A percentile compares a stretch with the other conserved stretches of the same genome.
These are phyloP conservation scores for Sycophila texana DNA, from an alignment of 2,888 invertebrate species.

Conservation along the genomic window DNA sequence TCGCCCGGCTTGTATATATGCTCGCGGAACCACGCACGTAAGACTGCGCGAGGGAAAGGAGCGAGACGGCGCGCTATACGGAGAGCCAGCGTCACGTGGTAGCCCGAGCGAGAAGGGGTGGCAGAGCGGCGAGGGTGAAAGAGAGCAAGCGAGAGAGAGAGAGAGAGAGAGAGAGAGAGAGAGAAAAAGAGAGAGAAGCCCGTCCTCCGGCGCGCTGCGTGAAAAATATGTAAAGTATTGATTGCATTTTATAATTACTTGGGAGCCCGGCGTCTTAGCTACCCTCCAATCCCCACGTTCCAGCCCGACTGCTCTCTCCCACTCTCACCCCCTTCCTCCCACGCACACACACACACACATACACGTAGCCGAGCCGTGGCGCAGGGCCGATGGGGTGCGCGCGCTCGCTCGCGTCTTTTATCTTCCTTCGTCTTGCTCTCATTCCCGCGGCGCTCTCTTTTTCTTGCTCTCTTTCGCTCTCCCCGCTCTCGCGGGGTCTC, in stretches of 20 bases:
- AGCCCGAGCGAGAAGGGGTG: conserved; percentile 42
- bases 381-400: conserved; percentile 10
- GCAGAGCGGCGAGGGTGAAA: neutral
- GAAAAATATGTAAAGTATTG: conserved; percentile 77
- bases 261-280: conserved; percentile 75
- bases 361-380: too few relatives aligned
- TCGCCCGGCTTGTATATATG: conserved; percentile 23
- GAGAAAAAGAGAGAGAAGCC: conserved; percentile 37
- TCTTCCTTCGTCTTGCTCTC: conserved; percentile 59
- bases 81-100: conserved; percentile 59
- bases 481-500: conserved; percentile 36
- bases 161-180: too few relatives aligned
- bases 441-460: conserved; percentile 56
- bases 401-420: conserved; percentile 55
- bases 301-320: conserved; percentile 64
- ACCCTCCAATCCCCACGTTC: conserved; percentile 51
- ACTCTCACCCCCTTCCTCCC: conserved; percentile 59
- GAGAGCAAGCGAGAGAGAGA: conserved; percentile 26
- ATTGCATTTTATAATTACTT: conserved; percentile 76
- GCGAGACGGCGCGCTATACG: conserved; percentile 37
- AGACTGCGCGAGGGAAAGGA: conserved; percentile 6
- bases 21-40: neutral
- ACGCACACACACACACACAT: conserved; percentile 25
- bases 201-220: conserved; percentile 66
- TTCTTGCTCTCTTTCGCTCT: conserved; percentile 45